A percentile compares a stretch with the other conserved stretches of the same genome.
Conservation (phyloP, 2,888 invertebrate genomes). For the Drosophila gaucha region DNA sequence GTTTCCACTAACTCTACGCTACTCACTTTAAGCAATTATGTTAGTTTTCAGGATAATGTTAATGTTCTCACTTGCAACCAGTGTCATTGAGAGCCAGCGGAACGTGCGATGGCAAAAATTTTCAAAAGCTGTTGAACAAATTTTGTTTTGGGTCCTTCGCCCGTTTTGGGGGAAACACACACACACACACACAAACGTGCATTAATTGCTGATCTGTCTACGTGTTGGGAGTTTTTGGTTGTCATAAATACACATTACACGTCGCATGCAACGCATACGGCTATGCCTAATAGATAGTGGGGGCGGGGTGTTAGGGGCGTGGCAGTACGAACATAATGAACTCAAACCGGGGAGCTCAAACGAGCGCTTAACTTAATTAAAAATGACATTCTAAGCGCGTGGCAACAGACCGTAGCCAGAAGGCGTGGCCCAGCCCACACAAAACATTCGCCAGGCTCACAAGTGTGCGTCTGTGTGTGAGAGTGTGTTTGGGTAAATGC, state of each 20-base stretch:
- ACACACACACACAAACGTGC: slow-evolving; percentile 28
- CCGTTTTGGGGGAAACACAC: slow-evolving; percentile 8
- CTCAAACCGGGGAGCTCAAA: slow-evolving; percentile 64
- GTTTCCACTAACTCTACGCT: too few species aligned
- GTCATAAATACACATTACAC: slow-evolving; percentile 49
- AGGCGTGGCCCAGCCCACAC: slow-evolving; percentile 25
- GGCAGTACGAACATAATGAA: slow-evolving; percentile 60
- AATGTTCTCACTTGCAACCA: slow-evolving; percentile 10
- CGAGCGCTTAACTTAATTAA: slow-evolving; percentile 78
- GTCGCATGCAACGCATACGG: slow-evolving; percentile 33
- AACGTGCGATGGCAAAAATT: slow-evolving; percentile 19
- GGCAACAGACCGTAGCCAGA: slow-evolving; percentile 22
- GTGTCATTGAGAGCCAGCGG: slow-evolving; percentile 11
- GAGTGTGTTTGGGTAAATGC: slow-evolving; percentile 31
- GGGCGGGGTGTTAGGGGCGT: slow-evolving; percentile 8
- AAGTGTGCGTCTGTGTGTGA: neutral
- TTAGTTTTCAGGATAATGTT: slow-evolving; percentile 1
- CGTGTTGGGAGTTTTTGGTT: slow-evolving; percentile 35
- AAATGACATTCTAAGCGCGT: slow-evolving; percentile 70
- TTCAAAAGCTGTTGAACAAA: slow-evolving; percentile 26
- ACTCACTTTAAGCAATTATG: neutral
- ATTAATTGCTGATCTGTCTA: slow-evolving; percentile 54
- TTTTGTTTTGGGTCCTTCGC: slow-evolving; percentile 21
- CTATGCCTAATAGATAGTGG: slow-evolving; percentile 46
- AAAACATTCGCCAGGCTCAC: slow-evolving; percentile 11